Base-by-base conservation (phyloP, 1,140 invertebrate genomes). In the Probaryconus sp. region DNA sequence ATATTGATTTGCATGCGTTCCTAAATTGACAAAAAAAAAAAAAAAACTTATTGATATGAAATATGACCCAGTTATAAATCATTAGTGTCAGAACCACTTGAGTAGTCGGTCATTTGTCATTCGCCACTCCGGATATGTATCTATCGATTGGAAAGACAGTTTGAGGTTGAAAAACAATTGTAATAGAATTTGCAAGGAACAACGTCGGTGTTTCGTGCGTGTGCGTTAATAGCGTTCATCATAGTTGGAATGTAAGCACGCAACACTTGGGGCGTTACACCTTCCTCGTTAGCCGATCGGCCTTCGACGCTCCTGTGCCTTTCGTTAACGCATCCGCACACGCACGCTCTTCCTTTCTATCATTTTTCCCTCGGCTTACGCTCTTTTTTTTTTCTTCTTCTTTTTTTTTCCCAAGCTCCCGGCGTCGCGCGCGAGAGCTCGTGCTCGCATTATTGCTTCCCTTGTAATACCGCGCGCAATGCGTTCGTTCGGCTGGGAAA, bases 271-370 rank as follows among this genome's bases (percentile, higher is more conserved):
- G 61, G 42, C 53, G 64, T 68, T 68, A 51, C 47, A 60, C 64
- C 64, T 68, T 60, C 55, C 65, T 69, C 28, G 65, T 61, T 61
- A 53, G 37, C 28, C 31, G 65, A 51, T 53, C 35, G 65, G 40
- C 47, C 65, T 69, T 69, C 65, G 65, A 47, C 47, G 42, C 26
- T 11, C 51, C 50, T 20, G 13, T 30, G 37, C 33, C 60, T 64
- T 63, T 63, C 53, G 40, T 60, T 60, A 65, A 65, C 60, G 43
- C 69, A 73, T 65, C 69, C 53, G 47, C 61, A 65, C 60, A 65
- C 69, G 58, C 56, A 63, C 42, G 55, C 55, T 73, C 53, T 65
- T 72, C 53, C 60, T 60, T 73, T 72, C 56, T 65, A 55, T 47
- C 37, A 45, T 65, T 64, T 60, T 72, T 51, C 24, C 56, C 37